Percentiles rank a stretch among this genome's conserved stretches.
Conservation (phyloP, 2,797 vertebrate genomes). For the Poeciliopsis gracilis region DNA sequence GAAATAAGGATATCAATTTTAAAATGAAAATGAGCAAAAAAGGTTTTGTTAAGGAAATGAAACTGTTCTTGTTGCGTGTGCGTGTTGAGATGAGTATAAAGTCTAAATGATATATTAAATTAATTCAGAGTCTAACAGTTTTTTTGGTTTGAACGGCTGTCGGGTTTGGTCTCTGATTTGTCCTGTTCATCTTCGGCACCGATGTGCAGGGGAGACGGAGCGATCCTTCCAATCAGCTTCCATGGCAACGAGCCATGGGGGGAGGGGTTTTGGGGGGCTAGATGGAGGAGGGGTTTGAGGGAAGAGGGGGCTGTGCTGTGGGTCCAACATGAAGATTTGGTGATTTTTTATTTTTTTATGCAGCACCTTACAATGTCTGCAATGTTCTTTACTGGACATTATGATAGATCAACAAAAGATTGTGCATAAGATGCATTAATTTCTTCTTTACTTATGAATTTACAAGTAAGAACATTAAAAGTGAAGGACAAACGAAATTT, state of each 20-base stretch:
- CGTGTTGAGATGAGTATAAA: background rate
- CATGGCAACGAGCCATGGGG: conserved; percentile 73
- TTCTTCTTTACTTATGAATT: background rate
- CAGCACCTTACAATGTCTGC: background rate
- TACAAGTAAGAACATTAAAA: background rate
- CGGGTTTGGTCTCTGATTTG: conserved; percentile 28
- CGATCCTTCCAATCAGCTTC: conserved; percentile 76
- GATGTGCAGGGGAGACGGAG: conserved; percentile 61
- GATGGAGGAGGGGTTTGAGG: conserved; percentile 45
- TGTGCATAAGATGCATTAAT: background rate
- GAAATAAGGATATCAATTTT: too few relatives aligned
- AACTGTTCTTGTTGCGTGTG: background rate
- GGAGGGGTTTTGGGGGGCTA: background rate
- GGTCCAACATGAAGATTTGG: conserved; percentile 33
- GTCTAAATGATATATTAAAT: background rate
- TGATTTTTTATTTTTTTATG: conserved; percentile 22
- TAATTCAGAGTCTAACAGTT: conserved; percentile 1
- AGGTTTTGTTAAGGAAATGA: background rate
- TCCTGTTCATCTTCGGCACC: conserved; percentile 49
- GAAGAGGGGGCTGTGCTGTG: conserved; percentile 67
- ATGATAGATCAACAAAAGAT: background rate
- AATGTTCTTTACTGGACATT: background rate
- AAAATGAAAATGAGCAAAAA: background rate
- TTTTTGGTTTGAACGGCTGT: background rate
- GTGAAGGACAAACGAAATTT: background rate